Evolutionary conservation across 2,888 invertebrate genomes (phyloP).

Genomic region (Cyaniris semiargus): DNA sequence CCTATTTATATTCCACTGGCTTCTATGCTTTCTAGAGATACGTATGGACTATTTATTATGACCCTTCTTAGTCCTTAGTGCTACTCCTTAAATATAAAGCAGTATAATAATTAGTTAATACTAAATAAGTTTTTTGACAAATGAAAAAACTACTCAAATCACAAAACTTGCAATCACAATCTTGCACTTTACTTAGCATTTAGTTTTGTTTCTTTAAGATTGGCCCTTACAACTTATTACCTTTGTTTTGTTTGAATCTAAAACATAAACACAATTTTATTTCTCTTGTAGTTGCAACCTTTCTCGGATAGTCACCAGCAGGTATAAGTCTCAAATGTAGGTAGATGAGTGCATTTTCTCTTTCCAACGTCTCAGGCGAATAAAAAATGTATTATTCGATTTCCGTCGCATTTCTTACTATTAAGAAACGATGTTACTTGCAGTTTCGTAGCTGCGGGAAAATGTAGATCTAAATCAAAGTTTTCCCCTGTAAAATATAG

Average conservation of each 20-base stretch:
- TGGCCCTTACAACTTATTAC: slow-evolving; percentile 3
- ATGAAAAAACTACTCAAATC: neutral
- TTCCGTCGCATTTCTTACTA: neutral
- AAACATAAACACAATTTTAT: slow-evolving; percentile 58
- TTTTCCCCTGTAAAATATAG: too few species aligned
- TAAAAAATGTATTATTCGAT: slow-evolving; percentile 22
- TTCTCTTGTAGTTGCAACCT: slow-evolving; percentile 79
- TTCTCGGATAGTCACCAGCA: slow-evolving; percentile 80
- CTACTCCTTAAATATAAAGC: neutral
- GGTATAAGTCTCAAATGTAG: slow-evolving; percentile 68
- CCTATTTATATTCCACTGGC: neutral
- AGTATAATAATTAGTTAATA: neutral
- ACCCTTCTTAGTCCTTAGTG: neutral
- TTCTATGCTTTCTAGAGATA: neutral
- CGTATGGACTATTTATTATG: neutral
- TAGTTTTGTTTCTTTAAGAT: neutral
- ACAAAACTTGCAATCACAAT: neutral
- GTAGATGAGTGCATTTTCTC: slow-evolving; percentile 60
- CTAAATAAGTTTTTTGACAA: neutral
- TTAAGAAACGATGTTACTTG: neutral
- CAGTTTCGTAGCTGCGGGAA: neutral
- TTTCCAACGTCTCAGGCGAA: slow-evolving; percentile 37
- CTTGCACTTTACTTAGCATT: neutral
- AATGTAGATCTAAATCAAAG: neutral
- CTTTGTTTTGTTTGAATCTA: slow-evolving; percentile 43